Conservation (phyloP, 1,140 invertebrate genomes). For the Neodiprion fabricii region DNA sequence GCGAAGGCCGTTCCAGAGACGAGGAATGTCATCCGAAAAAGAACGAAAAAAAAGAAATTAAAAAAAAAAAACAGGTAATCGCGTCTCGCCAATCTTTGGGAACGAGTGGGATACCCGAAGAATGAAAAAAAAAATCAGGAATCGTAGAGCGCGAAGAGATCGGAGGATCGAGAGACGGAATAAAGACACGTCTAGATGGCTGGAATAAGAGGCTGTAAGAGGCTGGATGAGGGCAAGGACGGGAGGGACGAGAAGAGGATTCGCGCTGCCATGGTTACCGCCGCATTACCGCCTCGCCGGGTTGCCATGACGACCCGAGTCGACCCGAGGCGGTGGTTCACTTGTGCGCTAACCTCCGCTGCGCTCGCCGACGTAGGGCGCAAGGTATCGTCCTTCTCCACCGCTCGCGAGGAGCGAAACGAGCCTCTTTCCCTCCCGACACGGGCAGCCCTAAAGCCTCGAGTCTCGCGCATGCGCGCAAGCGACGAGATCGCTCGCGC, state of each 20-base stretch:
- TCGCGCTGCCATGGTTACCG: constrained; percentile 62
- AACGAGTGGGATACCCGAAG: no score
- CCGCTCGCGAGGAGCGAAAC: constrained; percentile 23
- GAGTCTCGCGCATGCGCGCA: not conserved
- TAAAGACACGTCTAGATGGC: constrained; percentile 1
- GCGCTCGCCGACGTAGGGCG: not conserved
- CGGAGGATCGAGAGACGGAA: not conserved
- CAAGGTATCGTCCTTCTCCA: constrained; percentile 6
- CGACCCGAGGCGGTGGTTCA: constrained; percentile 14
- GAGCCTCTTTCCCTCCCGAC: constrained; percentile 23
- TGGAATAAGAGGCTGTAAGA: constrained; percentile 39
- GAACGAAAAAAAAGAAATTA: no score
- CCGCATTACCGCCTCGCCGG: constrained; percentile 62
- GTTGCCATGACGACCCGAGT: constrained; percentile 57
- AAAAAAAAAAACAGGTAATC: no score
- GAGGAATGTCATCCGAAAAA: no score
- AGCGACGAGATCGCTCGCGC: constrained; percentile 1
- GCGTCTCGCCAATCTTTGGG: no score
- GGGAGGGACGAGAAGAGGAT: constrained; percentile 53
- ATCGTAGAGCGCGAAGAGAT: constrained; percentile 35
- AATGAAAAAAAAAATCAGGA: no score
- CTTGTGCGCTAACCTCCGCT: constrained; percentile 32
- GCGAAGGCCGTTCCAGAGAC: no score
- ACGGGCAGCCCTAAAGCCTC: constrained; percentile 19
- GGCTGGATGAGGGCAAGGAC: constrained; percentile 45